A percentile compares a stretch with the other conserved stretches of the same genome.
phyloP scores from a whole-genome alignment of 2,888 invertebrate species.

The Cepaea hortensis region DNA sequence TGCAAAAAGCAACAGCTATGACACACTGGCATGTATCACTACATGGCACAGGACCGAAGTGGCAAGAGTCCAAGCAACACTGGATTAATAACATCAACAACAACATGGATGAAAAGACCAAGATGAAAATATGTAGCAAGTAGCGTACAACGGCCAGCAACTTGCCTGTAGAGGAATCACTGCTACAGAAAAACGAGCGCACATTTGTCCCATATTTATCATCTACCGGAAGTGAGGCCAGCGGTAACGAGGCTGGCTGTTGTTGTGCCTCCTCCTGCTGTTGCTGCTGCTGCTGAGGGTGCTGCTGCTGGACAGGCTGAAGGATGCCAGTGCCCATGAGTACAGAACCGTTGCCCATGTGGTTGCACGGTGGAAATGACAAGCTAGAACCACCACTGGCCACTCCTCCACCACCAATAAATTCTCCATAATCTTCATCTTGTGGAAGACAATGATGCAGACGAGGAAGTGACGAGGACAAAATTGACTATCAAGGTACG shows the following conservation, averaged over 20 bases:
- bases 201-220: constrained; percentile 66
- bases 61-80: too few species aligned
- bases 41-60: too few species aligned
- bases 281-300: background rate
- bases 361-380: background rate
- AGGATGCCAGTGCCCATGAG: constrained; percentile 15
- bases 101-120: background rate
- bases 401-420: constrained; percentile 48
- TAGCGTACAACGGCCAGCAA: constrained; percentile 29
- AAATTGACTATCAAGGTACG: background rate
- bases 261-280: constrained; percentile 5
- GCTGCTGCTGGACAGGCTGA: constrained; percentile 18
- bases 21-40: too few species aligned
- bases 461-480: background rate
- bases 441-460: background rate
- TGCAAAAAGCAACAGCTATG: too few species aligned
- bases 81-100: background rate
- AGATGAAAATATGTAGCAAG: background rate
- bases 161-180: constrained; percentile 69
- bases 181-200: constrained; percentile 70
- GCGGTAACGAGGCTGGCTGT: constrained; percentile 23
- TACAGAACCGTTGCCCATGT: constrained; percentile 36
- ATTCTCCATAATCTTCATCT: constrained; percentile 54
- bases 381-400: constrained; percentile 9
- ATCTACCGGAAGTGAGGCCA: constrained; percentile 55